phyloP scores from a whole-genome alignment of 2,113 vertebrate species.

The Eurypyga helias region DNA sequence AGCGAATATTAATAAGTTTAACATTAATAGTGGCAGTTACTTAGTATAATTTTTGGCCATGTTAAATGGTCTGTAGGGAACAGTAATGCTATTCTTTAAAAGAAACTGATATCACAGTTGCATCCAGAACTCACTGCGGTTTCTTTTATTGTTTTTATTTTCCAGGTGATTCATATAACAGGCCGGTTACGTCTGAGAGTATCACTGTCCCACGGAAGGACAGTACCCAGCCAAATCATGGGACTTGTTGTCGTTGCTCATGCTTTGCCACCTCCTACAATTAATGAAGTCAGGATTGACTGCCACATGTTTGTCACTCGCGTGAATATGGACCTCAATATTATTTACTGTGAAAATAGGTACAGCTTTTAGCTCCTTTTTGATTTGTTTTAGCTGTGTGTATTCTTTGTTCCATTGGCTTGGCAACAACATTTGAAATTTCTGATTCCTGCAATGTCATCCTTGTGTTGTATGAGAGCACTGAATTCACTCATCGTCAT shows the following conservation, averaged over 20 bases:
- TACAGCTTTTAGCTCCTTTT: constrained; percentile 72
- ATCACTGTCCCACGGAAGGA: constrained; percentile 90
- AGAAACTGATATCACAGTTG: constrained; percentile 22
- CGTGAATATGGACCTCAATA: constrained; percentile 99
- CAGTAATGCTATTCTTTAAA: constrained; percentile 23
- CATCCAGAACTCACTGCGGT: constrained; percentile 46
- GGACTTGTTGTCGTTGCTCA: constrained; percentile 97
- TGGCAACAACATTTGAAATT: background rate
- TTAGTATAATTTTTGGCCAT: constrained; percentile 29
- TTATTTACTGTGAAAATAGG: constrained; percentile 99
- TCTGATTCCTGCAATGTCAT: background rate
- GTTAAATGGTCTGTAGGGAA: background rate
- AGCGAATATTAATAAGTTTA: constrained; percentile 50
- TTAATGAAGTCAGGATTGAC: constrained; percentile 99
- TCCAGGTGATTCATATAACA: constrained; percentile 97
- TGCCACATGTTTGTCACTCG: constrained; percentile 99
- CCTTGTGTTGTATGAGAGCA: background rate
- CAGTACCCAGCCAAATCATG: constrained; percentile 95
- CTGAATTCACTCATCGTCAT: background rate
- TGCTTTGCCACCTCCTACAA: constrained; percentile 95
- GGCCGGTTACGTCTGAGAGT: constrained; percentile 94
- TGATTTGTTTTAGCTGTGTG: background rate
- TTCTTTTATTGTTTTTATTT: constrained; percentile 61
- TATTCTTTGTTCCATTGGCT: constrained; percentile 3
- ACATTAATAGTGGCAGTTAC: constrained; percentile 5